These are phyloP conservation scores for Cheumatopsyche charites DNA, from an alignment of 1,140 invertebrate genomes.

Conservation along the genomic window DNA sequence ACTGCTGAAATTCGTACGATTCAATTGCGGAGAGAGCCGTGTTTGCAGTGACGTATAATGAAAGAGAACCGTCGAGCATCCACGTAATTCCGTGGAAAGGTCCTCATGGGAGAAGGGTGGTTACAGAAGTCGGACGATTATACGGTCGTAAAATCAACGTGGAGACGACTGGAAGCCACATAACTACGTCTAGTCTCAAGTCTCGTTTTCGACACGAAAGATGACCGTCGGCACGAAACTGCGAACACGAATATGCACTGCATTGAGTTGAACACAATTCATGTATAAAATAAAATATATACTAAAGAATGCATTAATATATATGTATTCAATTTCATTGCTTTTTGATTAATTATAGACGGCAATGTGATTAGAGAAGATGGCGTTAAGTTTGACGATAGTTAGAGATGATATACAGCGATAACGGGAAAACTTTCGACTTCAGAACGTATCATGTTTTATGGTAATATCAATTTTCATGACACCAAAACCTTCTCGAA, in stretches of 20 bases:
- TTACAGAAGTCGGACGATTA: constrained; percentile 30
- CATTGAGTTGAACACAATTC: no score
- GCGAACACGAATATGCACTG: background rate
- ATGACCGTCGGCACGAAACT: background rate
- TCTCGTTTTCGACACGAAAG: background rate
- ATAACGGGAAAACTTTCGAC: constrained; percentile 17
- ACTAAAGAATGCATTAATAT: no score
- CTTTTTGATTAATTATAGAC: background rate
- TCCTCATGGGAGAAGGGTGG: constrained; percentile 18
- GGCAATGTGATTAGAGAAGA: background rate
- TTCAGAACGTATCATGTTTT: constrained; percentile 18
- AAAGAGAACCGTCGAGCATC: background rate
- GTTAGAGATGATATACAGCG: constrained; percentile 18
- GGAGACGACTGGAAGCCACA: background rate
- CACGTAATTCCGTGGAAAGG: constrained; percentile 17
- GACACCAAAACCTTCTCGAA: background rate
- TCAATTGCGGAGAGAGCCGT: no score
- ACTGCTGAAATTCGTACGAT: no score
- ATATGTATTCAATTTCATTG: no score
- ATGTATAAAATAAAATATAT: no score
- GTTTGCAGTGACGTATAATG: background rate
- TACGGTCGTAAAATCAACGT: constrained; percentile 36
- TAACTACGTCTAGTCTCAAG: background rate
- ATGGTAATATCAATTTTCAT: constrained; percentile 14
- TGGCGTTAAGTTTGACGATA: background rate